Percentiles rank a stretch among this genome's conserved stretches.
Evolutionary conservation across 2,797 vertebrate genomes (phyloP).

Genomic region (Fringilla coelebs): DNA sequence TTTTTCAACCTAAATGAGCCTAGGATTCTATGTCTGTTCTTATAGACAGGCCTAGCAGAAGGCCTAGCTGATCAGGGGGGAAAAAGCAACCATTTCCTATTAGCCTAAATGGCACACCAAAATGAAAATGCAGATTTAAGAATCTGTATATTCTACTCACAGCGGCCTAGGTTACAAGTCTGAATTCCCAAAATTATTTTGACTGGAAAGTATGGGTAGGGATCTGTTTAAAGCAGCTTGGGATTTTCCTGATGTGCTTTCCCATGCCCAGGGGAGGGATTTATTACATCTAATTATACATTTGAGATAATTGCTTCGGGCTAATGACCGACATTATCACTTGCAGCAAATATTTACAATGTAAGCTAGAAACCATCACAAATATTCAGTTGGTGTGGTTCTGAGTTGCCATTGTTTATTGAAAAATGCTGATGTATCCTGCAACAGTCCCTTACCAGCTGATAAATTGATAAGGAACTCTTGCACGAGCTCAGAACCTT

Average conservation of each 20-base stretch:
- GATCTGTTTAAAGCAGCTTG: background rate
- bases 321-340: background rate
- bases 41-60: background rate
- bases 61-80: fast-evolving
- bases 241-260: slow-evolving; percentile 19
- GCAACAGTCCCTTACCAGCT: background rate
- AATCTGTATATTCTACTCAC: background rate
- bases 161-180: background rate
- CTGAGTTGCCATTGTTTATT: background rate
- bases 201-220: background rate
- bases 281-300: slow-evolving; percentile 38
- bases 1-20: background rate
- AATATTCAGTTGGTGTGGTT: background rate
- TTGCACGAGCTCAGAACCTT: background rate
- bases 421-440: background rate
- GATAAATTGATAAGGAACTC: background rate
- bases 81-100: background rate
- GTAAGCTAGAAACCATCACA: background rate
- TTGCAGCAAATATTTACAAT: slow-evolving; percentile 16
- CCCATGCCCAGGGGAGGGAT: background rate
- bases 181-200: background rate
- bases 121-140: background rate
- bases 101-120: background rate
- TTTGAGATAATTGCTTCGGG: slow-evolving; percentile 9
- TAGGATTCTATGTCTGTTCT: background rate